Evolutionary conservation across 2,888 invertebrate genomes (phyloP).

Genomic region (Ochlodes sylvanus): DNA sequence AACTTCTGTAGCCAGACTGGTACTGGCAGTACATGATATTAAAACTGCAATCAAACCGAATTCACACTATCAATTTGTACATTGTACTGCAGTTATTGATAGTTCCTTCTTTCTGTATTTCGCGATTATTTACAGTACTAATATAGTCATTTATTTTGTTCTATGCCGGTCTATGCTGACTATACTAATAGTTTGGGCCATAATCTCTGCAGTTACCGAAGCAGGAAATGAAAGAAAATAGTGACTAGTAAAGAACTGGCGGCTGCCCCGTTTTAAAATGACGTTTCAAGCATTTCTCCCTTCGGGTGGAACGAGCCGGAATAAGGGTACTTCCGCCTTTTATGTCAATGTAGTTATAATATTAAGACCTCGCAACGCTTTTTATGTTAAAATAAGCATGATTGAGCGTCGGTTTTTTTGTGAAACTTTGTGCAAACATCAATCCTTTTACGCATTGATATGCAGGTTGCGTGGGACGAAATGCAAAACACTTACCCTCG

Average conservation of each 20-base stretch:
- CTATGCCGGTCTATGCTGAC: neutral
- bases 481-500: slow-evolving; percentile 83
- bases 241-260: slow-evolving; percentile 31
- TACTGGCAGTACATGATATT: too few species aligned
- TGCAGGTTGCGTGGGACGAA: slow-evolving; percentile 75
- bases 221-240: slow-evolving; percentile 34
- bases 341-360: slow-evolving; percentile 31
- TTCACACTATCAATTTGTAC: too few species aligned
- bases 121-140: neutral
- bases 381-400: slow-evolving; percentile 30
- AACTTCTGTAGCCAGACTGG: too few species aligned
- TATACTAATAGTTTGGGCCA: slow-evolving; percentile 19
- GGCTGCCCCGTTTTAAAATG: slow-evolving; percentile 47
- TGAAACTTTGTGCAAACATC: slow-evolving; percentile 66
- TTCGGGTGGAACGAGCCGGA: slow-evolving; percentile 20
- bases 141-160: neutral
- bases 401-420: slow-evolving; percentile 46
- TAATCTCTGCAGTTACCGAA: slow-evolving; percentile 25
- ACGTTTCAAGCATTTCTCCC: slow-evolving; percentile 46
- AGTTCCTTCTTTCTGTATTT: neutral
- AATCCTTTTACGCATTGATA: slow-evolving; percentile 81
- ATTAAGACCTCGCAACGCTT: slow-evolving; percentile 24
- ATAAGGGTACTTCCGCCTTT: slow-evolving; percentile 50
- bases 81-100: too few species aligned
- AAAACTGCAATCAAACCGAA: too few species aligned